Conservation (phyloP, 2,888 invertebrate species). For the Caprella mutica region DNA sequence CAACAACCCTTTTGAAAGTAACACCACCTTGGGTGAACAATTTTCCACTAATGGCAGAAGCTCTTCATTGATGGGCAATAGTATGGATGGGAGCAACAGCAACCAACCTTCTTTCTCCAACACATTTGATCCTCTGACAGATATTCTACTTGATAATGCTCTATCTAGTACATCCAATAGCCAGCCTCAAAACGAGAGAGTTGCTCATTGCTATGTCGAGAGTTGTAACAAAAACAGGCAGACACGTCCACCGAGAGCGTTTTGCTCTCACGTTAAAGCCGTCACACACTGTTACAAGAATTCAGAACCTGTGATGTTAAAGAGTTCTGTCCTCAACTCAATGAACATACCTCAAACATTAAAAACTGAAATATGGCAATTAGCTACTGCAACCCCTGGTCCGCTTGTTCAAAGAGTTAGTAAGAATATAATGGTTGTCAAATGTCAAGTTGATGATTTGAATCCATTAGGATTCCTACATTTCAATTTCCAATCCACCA, state of each 20-base stretch:
- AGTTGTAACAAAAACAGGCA: background rate
- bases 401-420: constrained; percentile 59
- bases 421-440: constrained; percentile 58
- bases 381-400: constrained; percentile 50
- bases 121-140: too few species aligned
- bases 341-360: constrained; percentile 50
- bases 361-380: constrained; percentile 50
- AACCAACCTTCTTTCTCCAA: too few species aligned
- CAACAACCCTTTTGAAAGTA: too few species aligned
- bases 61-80: too few species aligned
- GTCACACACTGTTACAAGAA: constrained; percentile 52
- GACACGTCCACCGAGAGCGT: constrained; percentile 22
- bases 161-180: too few species aligned
- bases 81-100: too few species aligned
- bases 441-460: constrained; percentile 53
- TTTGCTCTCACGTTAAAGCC: constrained; percentile 54
- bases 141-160: too few species aligned
- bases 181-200: too few species aligned
- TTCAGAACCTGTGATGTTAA: constrained; percentile 51
- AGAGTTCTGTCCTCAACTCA: constrained; percentile 50
- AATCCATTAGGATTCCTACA: constrained; percentile 60
- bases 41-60: too few species aligned
- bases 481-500: constrained; percentile 49
- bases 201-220: too few species aligned
- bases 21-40: too few species aligned